Evolutionary conservation across 2,888 invertebrate genomes (phyloP).

Genomic region (Psylliodes chrysocephalus): DNA sequence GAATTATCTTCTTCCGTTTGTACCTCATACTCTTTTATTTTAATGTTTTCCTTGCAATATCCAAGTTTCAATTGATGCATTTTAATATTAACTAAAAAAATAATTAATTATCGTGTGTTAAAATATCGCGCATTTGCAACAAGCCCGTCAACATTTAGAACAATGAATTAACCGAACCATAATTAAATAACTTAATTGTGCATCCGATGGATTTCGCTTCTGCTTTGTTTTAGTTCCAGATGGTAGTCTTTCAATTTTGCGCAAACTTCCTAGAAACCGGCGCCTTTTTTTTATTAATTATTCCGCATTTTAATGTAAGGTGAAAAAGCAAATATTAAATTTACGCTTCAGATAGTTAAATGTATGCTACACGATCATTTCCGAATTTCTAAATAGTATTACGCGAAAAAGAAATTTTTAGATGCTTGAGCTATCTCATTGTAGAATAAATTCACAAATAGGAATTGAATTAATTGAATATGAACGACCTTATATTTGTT

Average conservation of each 20-base stretch:
- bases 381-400: slow-evolving; percentile 15
- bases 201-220: slow-evolving; percentile 34
- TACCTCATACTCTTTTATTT: no score
- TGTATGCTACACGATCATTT: slow-evolving; percentile 16
- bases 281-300: slow-evolving; percentile 26
- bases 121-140: not conserved
- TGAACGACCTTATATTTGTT: no score
- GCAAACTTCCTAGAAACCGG: slow-evolving; percentile 45
- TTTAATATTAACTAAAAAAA: no score
- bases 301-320: slow-evolving; percentile 19
- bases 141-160: slow-evolving; percentile 5
- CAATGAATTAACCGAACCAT: slow-evolving; percentile 27
- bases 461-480: no score
- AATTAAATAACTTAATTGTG: slow-evolving; percentile 43
- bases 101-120: no score
- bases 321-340: slow-evolving; percentile 8
- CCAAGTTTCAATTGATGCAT: no score
- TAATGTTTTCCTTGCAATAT: no score
- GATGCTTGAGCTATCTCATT: no score
- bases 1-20: no score
- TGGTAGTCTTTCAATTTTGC: slow-evolving; percentile 39
- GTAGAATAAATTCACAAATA: no score
- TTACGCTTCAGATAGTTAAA: slow-evolving; percentile 14
- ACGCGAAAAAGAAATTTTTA: no score
- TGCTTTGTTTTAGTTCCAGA: slow-evolving; percentile 35